Percentiles rank a stretch among this genome's conserved stretches.
These are phyloP conservation scores for Eupithecia tripunctaria DNA, from an alignment of 2,888 invertebrate species.

Conservation along the genomic window DNA sequence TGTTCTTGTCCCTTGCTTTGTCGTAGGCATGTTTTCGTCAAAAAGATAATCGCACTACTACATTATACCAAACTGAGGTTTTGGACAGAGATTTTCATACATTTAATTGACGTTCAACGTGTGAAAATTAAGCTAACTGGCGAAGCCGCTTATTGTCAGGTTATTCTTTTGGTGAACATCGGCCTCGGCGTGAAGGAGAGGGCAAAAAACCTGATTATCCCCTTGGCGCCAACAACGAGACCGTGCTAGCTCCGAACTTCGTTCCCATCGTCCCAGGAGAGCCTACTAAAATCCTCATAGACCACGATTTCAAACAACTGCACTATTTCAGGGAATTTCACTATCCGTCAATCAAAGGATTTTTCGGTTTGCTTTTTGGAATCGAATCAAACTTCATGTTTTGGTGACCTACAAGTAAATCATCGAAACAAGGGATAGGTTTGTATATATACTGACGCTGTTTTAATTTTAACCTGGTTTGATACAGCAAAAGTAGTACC, in stretches of 20 bases:
- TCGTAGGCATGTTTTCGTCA: neutral
- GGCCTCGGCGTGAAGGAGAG: neutral
- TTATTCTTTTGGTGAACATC: neutral
- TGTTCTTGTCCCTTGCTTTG: no score
- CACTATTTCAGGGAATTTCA: neutral
- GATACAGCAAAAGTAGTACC: neutral
- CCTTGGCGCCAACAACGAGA: neutral
- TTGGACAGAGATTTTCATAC: neutral
- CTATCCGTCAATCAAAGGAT: neutral
- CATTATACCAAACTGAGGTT: neutral
- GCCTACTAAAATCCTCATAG: neutral
- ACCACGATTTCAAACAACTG: neutral
- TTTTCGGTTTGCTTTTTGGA: neutral
- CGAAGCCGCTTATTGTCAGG: neutral
- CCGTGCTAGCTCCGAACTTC: constrained; percentile 1
- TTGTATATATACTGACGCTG: no score
- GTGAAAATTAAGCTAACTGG: neutral
- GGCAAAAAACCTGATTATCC: neutral
- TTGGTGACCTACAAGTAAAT: neutral
- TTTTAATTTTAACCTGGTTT: neutral
- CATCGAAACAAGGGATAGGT: neutral
- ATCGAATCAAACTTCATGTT: neutral
- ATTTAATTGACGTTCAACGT: neutral
- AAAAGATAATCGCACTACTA: neutral
- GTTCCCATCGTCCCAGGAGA: constrained; percentile 4